These are phyloP conservation scores for Megalops atlanticus DNA, from an alignment of 2,113 vertebrate genomes.

Conservation along the genomic window DNA sequence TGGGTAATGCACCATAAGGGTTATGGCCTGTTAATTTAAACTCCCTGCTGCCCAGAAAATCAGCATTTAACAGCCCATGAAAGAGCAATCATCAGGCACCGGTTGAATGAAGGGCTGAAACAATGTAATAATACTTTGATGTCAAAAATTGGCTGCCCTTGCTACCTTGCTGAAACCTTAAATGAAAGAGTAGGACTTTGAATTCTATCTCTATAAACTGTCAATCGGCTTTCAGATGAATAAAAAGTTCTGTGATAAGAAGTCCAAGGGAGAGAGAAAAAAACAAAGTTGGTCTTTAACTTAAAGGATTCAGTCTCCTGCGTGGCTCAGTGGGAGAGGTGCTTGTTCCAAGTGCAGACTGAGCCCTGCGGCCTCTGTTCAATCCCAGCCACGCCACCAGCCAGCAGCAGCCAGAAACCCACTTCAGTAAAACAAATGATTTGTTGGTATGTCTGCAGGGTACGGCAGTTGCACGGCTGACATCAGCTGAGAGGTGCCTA, in stretches of 20 bases:
- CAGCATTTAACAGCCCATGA: conserved; percentile 11
- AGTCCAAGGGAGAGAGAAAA: not conserved
- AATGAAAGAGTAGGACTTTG: not conserved
- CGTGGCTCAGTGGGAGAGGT: too few species aligned
- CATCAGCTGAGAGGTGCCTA: too few species aligned
- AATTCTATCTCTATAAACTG: not conserved
- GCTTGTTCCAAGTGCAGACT: too few species aligned
- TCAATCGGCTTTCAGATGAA: not conserved
- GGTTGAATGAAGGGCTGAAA: not conserved
- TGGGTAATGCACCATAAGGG: conserved; percentile 14
- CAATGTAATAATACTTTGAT: not conserved
- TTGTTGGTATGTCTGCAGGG: too few species aligned
- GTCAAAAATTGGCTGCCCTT: not conserved
- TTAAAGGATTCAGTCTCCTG: too few species aligned
- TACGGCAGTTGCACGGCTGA: too few species aligned
- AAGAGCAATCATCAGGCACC: conserved; percentile 7
- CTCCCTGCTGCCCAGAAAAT: conserved; percentile 24
- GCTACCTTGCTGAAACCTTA: not conserved
- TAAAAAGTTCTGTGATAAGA: not conserved
- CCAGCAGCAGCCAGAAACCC: too few species aligned
- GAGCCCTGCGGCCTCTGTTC: too few species aligned
- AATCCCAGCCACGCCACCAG: too few species aligned
- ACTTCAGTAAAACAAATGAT: too few species aligned
- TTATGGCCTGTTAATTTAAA: conserved; percentile 17
- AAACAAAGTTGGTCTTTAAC: too few species aligned